phyloP scores from a whole-genome alignment of 1,140 invertebrate genomes.

The Phymorhynchus buccinoides region DNA sequence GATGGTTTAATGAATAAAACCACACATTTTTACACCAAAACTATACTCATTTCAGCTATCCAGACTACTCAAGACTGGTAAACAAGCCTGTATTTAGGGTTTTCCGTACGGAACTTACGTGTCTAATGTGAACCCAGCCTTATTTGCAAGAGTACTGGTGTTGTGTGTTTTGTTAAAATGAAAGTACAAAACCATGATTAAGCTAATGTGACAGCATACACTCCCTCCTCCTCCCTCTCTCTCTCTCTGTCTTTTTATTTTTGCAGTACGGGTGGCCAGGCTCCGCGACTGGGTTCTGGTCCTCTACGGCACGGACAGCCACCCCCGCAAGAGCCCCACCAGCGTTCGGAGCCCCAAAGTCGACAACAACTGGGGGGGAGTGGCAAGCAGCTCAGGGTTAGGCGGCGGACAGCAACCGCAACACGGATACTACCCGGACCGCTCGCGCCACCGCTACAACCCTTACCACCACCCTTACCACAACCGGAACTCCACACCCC shows the following conservation, averaged over 20 bases:
- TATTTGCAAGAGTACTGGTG: no score
- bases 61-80: no score
- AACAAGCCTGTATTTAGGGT: no score
- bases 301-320: slow-evolving; percentile 68
- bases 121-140: no score
- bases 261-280: slow-evolving; percentile 66
- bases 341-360: slow-evolving; percentile 38
- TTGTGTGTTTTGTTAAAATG: no score
- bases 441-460: background rate
- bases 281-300: slow-evolving; percentile 70
- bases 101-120: no score
- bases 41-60: no score
- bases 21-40: no score
- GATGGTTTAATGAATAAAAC: no score
- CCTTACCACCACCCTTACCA: slow-evolving; percentile 24
- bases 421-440: background rate
- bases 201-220: no score
- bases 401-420: background rate
- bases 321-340: slow-evolving; percentile 58
- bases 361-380: background rate
- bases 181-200: no score
- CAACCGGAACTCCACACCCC: slow-evolving; percentile 15
- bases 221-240: background rate
- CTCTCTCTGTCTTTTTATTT: slow-evolving; percentile 26
- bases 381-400: background rate